These are phyloP conservation scores for Numida meleagris DNA, from an alignment of 2,113 vertebrate genomes.

Conservation along the genomic window DNA sequence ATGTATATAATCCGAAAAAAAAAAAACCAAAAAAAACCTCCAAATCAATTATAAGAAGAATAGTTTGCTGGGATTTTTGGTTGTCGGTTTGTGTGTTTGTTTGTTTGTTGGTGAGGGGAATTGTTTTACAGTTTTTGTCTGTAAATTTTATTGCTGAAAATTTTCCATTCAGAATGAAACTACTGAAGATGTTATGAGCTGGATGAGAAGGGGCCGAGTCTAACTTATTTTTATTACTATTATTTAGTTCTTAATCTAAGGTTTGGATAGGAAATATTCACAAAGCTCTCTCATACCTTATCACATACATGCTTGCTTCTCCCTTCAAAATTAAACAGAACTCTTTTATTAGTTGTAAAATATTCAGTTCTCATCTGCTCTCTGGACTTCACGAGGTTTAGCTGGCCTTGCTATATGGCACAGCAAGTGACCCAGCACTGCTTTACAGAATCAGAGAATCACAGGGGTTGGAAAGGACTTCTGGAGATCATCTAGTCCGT, in stretches of 20 bases:
- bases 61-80: not conserved
- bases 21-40: not conserved
- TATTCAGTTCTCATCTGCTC: not conserved
- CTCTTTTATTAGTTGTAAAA: not conserved
- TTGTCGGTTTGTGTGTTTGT: not conserved
- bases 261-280: not conserved
- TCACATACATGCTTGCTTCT: not conserved
- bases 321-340: not conserved
- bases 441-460: too few relatives aligned
- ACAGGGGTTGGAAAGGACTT: too few relatives aligned
- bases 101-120: not conserved
- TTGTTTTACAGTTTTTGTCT: not conserved
- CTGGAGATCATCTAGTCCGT: too few relatives aligned
- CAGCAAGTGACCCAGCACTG: accelerated
- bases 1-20: not conserved
- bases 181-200: not conserved
- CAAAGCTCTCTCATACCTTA: not conserved
- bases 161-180: not conserved
- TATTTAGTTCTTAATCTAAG: not conserved
- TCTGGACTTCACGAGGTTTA: not conserved
- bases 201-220: not conserved
- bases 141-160: not conserved
- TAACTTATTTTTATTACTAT: constrained; percentile 14
- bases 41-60: too few relatives aligned
- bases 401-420: not conserved